Evolutionary conservation across 2,113 vertebrate species (phyloP).

Genomic region (Limnothrissa miodon): DNA sequence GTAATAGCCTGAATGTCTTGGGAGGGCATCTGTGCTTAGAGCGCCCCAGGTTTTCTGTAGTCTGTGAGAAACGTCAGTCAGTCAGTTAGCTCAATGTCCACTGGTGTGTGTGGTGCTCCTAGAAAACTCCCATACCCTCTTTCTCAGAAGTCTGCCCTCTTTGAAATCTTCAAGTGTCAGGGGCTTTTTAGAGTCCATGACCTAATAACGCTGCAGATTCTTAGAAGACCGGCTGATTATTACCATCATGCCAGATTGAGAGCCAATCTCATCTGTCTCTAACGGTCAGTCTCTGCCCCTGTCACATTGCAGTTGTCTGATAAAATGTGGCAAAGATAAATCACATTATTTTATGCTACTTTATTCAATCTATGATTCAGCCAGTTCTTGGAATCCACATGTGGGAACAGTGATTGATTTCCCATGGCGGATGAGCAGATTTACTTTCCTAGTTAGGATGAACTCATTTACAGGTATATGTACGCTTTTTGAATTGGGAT

Average conservation of each 20-base stretch:
- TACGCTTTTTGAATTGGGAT: not conserved
- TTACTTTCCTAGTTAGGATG: not conserved
- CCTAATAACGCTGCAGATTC: not conserved
- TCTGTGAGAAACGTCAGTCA: slow-evolving; percentile 15
- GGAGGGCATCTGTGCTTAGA: slow-evolving; percentile 8
- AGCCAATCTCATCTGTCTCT: not conserved
- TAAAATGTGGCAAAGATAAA: not conserved
- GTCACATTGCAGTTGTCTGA: not conserved
- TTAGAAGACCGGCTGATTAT: not conserved
- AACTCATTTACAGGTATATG: not conserved
- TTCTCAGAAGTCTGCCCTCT: slow-evolving; percentile 22
- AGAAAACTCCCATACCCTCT: slow-evolving; percentile 4
- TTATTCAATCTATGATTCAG: not conserved
- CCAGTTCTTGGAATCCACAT: not conserved
- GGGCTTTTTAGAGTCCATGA: not conserved
- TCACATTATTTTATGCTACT: not conserved
- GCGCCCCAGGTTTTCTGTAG: too few relatives aligned
- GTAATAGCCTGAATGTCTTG: not conserved
- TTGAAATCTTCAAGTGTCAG: not conserved
- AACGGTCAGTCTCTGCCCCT: not conserved
- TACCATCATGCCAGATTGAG: not conserved
- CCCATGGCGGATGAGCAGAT: not conserved
- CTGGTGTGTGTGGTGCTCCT: not conserved
- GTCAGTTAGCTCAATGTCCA: slow-evolving; percentile 25
- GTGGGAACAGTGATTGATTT: not conserved